Base-by-base conservation (phyloP, 2,888 invertebrate species). In the Pyrochroa serraticornis region DNA sequence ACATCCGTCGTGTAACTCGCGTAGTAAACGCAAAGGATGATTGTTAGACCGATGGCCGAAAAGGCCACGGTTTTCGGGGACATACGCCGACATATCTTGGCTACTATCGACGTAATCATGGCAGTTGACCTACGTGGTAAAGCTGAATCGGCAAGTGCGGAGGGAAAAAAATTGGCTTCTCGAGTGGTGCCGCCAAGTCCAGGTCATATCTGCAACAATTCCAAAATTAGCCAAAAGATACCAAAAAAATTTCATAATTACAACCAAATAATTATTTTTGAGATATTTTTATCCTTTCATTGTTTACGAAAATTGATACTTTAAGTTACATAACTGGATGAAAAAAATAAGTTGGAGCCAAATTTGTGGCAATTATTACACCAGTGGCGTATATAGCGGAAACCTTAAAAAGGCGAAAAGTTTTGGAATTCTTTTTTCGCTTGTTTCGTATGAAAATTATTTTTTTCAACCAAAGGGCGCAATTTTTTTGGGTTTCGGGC, bases 11-110 rank as follows among this genome's bases (percentile, higher is more conserved):
- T 76, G 64, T 76, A 77, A 66, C 77, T 80, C 33, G 79, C 79
- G 69, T 81, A 81, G 66, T 81, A 81, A 41, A 81, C 67, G 65
- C 80, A 79, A 7, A 80, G 67, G 34, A 80, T 51, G 33, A 80
- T 70, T n/a, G 80, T 80, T 42, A 80, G 66, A 12, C 75, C 72
- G 10, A 81, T 69, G 7, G 77, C 79, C 13, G 75, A 69, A 10
- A 79, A 59, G n/a, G 76, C 79, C 57, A 81, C 75, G 35, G 77
- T 77, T 63, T 76, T 77, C 32, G 80, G 80, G 9, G 80, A 78
- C 43, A 80, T 68, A 57, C 79, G 69, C 46, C 79, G 72, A 62
- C 76, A 76, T 42, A 79, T 64, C 64, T 76, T 77, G 51, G 71
- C 70, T 22, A 71, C 67, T 66, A 77, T 71, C 47, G 66, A 70